Conservation (phyloP, 2,113 vertebrate genomes). For the Lampris megalopsis region DNA sequence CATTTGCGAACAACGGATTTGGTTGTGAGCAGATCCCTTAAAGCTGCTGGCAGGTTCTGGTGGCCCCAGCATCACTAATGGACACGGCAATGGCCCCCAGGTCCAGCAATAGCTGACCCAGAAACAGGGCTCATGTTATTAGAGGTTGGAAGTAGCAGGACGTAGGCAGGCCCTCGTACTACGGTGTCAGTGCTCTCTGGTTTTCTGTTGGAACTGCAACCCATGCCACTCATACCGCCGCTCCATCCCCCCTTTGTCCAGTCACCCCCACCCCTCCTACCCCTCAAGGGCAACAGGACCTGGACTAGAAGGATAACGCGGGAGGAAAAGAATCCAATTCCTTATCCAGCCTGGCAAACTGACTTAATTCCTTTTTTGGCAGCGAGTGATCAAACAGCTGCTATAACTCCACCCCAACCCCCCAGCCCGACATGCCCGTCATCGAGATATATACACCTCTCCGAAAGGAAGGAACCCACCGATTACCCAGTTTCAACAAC, state of each 20-base stretch:
- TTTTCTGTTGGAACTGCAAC: too few species aligned
- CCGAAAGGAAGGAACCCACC: background rate
- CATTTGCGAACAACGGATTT: too few species aligned
- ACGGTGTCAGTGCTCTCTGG: slow-evolving; percentile 39
- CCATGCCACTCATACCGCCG: background rate
- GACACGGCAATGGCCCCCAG: background rate
- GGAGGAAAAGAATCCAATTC: slow-evolving; percentile 65
- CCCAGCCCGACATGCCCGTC: slow-evolving; percentile 37
- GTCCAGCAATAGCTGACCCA: slow-evolving; percentile 47
- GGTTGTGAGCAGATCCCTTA: too few species aligned
- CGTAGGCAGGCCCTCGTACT: slow-evolving; percentile 34
- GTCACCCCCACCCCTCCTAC: slow-evolving; percentile 22
- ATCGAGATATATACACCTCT: slow-evolving; percentile 3
- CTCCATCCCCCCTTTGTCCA: background rate
- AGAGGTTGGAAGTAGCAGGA: slow-evolving; percentile 64
- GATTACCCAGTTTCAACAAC: too few species aligned
- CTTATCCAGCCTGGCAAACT: slow-evolving; percentile 70
- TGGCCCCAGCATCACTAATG: too few species aligned
- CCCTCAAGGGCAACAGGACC: slow-evolving; percentile 63
- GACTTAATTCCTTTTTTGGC: slow-evolving; percentile 75
- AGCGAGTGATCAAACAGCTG: slow-evolving; percentile 43
- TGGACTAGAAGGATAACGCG: slow-evolving; percentile 78
- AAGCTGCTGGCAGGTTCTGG: too few species aligned
- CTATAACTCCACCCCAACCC: slow-evolving; percentile 41
- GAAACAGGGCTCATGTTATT: slow-evolving; percentile 26